A percentile compares a stretch with the other conserved stretches of the same genome.
phyloP scores from a whole-genome alignment of 2,888 invertebrate species.

The Drosophila nigritarsus region DNA sequence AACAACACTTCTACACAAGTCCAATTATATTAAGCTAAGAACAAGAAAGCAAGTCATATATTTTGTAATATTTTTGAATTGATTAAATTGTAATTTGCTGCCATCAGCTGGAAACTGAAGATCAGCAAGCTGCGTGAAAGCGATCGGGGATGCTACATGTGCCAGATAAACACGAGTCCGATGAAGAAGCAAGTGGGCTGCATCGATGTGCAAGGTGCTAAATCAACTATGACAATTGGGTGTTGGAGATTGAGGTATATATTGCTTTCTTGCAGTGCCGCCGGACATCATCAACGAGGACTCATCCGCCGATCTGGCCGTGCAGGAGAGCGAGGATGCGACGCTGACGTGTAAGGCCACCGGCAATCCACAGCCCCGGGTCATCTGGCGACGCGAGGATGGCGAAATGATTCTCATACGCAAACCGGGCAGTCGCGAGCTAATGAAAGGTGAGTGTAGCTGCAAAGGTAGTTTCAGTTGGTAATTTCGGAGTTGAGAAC shows the following conservation, averaged over 20 bases:
- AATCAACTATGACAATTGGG: no score
- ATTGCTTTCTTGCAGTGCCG: constrained; percentile 87
- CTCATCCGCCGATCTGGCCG: constrained; percentile 91
- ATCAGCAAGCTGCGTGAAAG: constrained; percentile 92
- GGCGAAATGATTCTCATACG: constrained; percentile 88
- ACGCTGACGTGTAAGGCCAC: constrained; percentile 92
- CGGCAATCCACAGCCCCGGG: constrained; percentile 91
- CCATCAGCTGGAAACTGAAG: constrained; percentile 89
- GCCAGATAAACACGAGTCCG: constrained; percentile 94
- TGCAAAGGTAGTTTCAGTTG: background rate
- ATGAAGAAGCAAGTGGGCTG: constrained; percentile 96
- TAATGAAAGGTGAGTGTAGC: constrained; percentile 82
- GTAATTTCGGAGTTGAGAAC: background rate
- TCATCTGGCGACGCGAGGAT: constrained; percentile 93
- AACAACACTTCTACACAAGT: background rate
- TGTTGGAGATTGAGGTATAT: background rate
- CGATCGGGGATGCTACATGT: constrained; percentile 96
- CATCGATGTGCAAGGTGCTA: constrained; percentile 90
- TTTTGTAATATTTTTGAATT: background rate
- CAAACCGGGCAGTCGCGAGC: constrained; percentile 85
- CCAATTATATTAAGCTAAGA: background rate
- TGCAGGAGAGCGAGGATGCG: constrained; percentile 92
- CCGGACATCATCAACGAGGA: constrained; percentile 92
- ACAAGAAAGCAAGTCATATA: accelerated
- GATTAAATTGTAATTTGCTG: background rate